phyloP scores from a whole-genome alignment of 2,797 vertebrate genomes.

The Coracias cyanogaster region DNA sequence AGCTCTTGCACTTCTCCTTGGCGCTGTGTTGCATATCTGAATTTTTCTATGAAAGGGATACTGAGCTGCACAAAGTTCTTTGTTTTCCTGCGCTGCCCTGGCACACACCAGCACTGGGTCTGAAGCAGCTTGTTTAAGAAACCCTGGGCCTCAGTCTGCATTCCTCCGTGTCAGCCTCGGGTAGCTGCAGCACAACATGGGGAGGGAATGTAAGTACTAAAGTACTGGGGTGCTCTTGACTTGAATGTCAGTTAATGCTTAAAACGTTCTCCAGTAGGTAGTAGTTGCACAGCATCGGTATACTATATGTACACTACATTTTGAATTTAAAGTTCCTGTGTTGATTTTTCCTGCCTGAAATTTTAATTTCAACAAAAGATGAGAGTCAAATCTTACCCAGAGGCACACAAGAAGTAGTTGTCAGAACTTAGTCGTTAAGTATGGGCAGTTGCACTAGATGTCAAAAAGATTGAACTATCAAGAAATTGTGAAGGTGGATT shows the following conservation, averaged over 20 bases:
- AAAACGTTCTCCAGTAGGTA: neutral
- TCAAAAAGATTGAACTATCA: neutral
- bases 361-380: neutral
- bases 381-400: rapidly evolving
- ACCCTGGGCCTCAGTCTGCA: rapidly evolving
- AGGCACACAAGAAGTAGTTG: neutral
- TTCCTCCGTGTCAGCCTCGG: neutral
- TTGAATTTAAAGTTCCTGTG: neutral
- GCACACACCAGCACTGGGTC: neutral
- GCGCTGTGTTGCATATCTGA: rapidly evolving
- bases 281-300: neutral
- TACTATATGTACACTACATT: rapidly evolving
- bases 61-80: neutral
- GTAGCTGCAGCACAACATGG: neutral
- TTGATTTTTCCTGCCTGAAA: neutral
- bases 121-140: neutral
- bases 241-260: neutral
- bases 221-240: neutral
- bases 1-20: neutral
- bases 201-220: neutral
- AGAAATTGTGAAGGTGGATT: neutral
- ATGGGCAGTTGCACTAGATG: neutral
- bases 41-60: neutral
- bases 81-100: neutral
- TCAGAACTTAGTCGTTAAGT: neutral